A percentile compares a stretch with the other conserved stretches of the same genome.
These are phyloP conservation scores for Clarias macrocephalus DNA, from an alignment of 2,113 vertebrate species.

Conservation along the genomic window DNA sequence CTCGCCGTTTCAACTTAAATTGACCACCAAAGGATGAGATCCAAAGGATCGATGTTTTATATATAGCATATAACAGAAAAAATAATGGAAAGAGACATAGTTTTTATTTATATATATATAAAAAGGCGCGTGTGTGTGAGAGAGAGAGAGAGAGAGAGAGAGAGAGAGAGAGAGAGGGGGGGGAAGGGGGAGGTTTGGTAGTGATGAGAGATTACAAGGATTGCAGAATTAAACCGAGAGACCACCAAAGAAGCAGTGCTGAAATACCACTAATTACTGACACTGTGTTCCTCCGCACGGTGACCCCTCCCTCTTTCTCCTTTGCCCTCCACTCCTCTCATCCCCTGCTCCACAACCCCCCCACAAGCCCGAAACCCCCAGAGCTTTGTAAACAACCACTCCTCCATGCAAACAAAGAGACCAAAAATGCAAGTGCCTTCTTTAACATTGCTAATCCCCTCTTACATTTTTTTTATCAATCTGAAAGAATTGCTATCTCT, in stretches of 20 bases:
- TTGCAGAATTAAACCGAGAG: constrained; percentile 80
- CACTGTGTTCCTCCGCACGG: constrained; percentile 81
- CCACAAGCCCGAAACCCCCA: constrained; percentile 61
- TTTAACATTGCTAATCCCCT: constrained; percentile 85
- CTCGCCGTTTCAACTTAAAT: neutral
- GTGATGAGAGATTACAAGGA: constrained; percentile 75
- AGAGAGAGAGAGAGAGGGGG: constrained; percentile 24
- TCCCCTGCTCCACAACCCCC: neutral
- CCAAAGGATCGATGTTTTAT: too few species aligned
- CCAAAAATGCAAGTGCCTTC: constrained; percentile 83
- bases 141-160: constrained; percentile 18
- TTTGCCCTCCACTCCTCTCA: constrained; percentile 52
- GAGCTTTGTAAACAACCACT: constrained; percentile 90
- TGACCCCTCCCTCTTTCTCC: constrained; percentile 62
- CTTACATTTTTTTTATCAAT: constrained; percentile 80
- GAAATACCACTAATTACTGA: constrained; percentile 92
- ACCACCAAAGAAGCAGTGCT: constrained; percentile 88
- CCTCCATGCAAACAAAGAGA: constrained; percentile 88
- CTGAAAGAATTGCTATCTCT: constrained; percentile 77
- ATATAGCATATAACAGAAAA: neutral
- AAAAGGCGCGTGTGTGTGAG: constrained; percentile 39
- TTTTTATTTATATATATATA: too few species aligned
- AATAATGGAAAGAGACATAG: constrained; percentile 55
- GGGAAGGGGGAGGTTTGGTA: constrained; percentile 53
- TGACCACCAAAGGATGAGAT: neutral